phyloP scores from a whole-genome alignment of 2,113 vertebrate genomes.

The Lophotis ruficrista region DNA sequence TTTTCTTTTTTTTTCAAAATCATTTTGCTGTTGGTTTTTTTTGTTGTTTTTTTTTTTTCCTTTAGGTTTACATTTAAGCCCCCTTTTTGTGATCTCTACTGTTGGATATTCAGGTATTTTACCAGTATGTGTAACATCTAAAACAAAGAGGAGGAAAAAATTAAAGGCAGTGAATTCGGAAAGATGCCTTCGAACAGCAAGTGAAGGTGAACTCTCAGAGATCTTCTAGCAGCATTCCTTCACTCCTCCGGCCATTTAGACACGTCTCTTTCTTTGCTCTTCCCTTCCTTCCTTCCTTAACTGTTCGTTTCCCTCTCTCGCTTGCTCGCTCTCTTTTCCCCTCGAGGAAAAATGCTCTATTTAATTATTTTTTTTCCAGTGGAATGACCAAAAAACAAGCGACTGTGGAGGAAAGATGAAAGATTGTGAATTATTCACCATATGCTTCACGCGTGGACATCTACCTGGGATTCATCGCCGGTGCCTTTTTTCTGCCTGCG shows the following conservation, averaged over 20 bases:
- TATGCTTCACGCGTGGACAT: constrained; percentile 69
- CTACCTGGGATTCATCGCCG: constrained; percentile 63
- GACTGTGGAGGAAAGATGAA: constrained; percentile 76
- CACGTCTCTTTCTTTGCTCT: not conserved
- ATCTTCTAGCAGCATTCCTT: constrained; percentile 61
- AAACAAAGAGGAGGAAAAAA: constrained; percentile 79
- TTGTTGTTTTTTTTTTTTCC: constrained; percentile 60
- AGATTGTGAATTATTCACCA: constrained; percentile 71
- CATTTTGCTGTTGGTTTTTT: constrained; percentile 60
- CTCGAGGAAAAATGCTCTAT: constrained; percentile 4
- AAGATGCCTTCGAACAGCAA: constrained; percentile 81
- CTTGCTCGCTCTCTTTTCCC: not conserved
- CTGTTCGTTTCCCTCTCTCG: constrained; percentile 1
- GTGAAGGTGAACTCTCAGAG: constrained; percentile 79
- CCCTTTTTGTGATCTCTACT: constrained; percentile 79
- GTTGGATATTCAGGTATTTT: constrained; percentile 80
- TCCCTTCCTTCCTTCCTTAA: not conserved
- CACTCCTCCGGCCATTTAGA: not conserved
- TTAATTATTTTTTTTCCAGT: constrained; percentile 42
- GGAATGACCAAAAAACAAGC: constrained; percentile 77
- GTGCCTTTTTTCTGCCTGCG: constrained; percentile 54
- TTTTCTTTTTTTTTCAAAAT: constrained; percentile 77
- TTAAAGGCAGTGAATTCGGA: constrained; percentile 84
- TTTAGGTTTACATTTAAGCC: constrained; percentile 83
- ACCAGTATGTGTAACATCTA: constrained; percentile 82